Base-by-base conservation (phyloP, 2,888 invertebrate species). In the Eilema griseolum region DNA sequence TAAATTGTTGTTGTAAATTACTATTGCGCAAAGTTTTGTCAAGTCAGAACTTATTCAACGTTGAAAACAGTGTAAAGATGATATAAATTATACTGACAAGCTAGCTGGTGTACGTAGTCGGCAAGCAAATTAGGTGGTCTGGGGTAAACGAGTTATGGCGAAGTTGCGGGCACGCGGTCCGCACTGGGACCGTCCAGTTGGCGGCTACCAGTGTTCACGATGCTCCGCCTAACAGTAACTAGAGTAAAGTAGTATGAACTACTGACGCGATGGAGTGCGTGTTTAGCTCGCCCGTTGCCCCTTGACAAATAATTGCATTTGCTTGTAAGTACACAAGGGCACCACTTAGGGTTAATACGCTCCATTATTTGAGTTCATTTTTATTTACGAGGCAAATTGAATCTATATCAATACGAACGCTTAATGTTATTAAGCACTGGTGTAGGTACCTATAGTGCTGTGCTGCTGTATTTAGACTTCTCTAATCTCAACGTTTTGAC, bases 91-190 rank as follows among this genome's bases (percentile, higher is more conserved):
- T 83, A 88, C 88, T 85, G 89, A 89, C 89, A 89, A 88, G 88
- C 89, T 87, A 90, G 86, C 87, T 88, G 87, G 87, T 85, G 84
- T 89, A 87, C 85, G 87, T 85, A 87, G 86, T 88, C 86, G 85
- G 89, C 87, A 89, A 90, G 89, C 91, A 92, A 93, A 93, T 92
- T 93, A 93, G 90, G 86, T 86, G 89, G 90, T 87, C 86, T 86
- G 86, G 88, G 85, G 90, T 92, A 91, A 93, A 91, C 93, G 91
- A 92, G 92, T 93, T 93, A 93, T 89, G 87, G 88, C 83, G 83
- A 89, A 92, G 90, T 92, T 90, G 87, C 82, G 86, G 86, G 83
- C 81, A 78, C 83, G 83, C 77, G 83, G 83, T 80, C 77, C 89
- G 88, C 88, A 70, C 79, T 80, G 90, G 89, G 88, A 89, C 86